Evolutionary conservation across 2,888 invertebrate genomes (phyloP).

Genomic region (Neoascia interrupta): DNA sequence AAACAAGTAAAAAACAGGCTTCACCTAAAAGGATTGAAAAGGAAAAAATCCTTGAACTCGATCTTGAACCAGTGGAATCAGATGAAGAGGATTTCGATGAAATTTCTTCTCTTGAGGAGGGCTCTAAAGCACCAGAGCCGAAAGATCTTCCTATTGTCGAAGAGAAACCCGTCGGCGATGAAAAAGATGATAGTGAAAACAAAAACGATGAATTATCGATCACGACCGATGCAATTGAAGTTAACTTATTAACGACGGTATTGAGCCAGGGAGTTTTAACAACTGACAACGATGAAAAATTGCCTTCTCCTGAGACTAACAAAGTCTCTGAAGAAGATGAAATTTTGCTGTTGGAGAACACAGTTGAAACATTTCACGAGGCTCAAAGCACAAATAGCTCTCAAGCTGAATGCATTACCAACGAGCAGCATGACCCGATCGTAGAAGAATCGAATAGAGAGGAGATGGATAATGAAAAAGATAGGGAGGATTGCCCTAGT

Average conservation of each 20-base stretch:
- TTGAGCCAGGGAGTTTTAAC: no score
- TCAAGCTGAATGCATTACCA: no score
- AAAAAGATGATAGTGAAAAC: not conserved
- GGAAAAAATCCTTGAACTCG: conserved; percentile 4
- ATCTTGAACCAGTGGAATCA: conserved; percentile 57
- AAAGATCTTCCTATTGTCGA: not conserved
- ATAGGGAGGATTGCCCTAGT: no score
- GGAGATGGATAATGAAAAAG: not conserved
- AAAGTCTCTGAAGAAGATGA: not conserved
- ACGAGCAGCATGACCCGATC: not conserved
- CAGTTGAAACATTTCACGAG: no score
- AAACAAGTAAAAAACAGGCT: not conserved
- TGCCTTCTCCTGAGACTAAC: no score
- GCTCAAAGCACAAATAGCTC: no score
- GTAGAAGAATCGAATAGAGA: not conserved
- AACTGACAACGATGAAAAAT: no score
- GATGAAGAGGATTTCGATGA: conserved; percentile 61
- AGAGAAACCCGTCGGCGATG: not conserved
- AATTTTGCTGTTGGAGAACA: no score
- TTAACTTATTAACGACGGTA: not conserved
- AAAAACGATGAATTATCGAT: no score
- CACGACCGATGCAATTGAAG: not conserved
- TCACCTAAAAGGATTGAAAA: no score
- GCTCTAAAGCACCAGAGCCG: no score
- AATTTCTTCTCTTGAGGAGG: not conserved